These are phyloP conservation scores for Tyria jacobaeae DNA, from an alignment of 2,888 invertebrate species.

Conservation along the genomic window DNA sequence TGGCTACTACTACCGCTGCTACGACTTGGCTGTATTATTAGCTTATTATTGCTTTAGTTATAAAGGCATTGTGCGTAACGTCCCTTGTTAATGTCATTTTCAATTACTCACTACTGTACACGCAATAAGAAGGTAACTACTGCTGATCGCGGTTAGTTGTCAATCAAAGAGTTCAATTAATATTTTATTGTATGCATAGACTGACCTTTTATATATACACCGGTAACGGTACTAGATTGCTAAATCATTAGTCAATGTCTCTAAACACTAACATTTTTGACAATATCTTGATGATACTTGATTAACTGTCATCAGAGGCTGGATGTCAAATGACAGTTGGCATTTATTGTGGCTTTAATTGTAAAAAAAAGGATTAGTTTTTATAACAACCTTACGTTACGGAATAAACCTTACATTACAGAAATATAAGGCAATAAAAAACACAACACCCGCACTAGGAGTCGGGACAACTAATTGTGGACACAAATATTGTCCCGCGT, in stretches of 20 bases:
- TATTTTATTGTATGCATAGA: conserved; percentile 9
- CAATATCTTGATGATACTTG: not conserved
- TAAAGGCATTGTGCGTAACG: not conserved
- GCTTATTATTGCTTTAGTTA: not conserved
- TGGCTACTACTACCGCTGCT: too few species aligned
- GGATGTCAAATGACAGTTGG: not conserved
- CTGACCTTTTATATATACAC: not conserved
- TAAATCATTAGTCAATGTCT: conserved; percentile 10
- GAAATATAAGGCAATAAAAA: not conserved
- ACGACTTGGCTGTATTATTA: not conserved
- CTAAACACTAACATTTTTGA: not conserved
- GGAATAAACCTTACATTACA: too few species aligned
- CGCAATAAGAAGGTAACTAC: conserved; percentile 12
- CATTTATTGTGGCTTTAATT: not conserved
- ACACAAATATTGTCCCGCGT: too few species aligned
- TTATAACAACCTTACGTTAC: too few species aligned
- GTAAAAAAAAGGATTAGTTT: too few species aligned
- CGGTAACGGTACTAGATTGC: conserved; percentile 8
- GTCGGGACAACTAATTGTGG: too few species aligned
- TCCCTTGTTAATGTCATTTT: conserved; percentile 8
- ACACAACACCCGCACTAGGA: too few species aligned
- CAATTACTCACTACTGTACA: conserved; percentile 9
- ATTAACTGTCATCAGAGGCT: not conserved
- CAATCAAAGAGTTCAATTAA: conserved; percentile 25
- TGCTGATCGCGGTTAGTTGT: conserved; percentile 17